Evolutionary conservation across 2,113 vertebrate species (phyloP).

Genomic region (Sebastes schlegelii): DNA sequence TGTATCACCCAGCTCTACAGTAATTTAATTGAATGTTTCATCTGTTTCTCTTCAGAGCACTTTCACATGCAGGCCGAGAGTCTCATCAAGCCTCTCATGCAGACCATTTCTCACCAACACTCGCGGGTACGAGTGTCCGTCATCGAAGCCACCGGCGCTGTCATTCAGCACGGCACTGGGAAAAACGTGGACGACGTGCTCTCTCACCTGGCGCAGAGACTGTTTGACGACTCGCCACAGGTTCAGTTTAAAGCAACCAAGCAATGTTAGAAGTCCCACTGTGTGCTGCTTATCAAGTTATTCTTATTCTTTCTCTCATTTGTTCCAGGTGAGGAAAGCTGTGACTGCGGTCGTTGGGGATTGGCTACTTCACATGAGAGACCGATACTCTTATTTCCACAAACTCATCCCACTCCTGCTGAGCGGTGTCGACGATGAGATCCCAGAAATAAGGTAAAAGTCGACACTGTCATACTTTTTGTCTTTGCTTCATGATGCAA

Average conservation of each 20-base stretch:
- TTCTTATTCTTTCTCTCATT: background rate
- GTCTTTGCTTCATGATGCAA: background rate
- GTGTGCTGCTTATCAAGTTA: background rate
- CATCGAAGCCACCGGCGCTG: slow-evolving; percentile 89
- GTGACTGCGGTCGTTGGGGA: slow-evolving; percentile 88
- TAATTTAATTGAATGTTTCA: background rate
- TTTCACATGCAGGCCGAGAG: slow-evolving; percentile 96
- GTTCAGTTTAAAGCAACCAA: slow-evolving; percentile 70
- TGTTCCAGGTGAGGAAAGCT: slow-evolving; percentile 88
- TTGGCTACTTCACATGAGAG: slow-evolving; percentile 91
- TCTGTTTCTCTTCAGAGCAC: slow-evolving; percentile 84
- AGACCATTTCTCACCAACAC: slow-evolving; percentile 93
- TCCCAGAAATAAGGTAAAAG: slow-evolving; percentile 88
- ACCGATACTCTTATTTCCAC: slow-evolving; percentile 95
- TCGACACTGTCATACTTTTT: background rate
- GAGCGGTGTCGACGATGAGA: slow-evolving; percentile 89
- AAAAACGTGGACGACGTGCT: slow-evolving; percentile 93
- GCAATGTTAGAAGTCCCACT: background rate
- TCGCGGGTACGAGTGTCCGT: slow-evolving; percentile 90
- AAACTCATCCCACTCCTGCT: slow-evolving; percentile 94
- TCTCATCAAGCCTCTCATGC: slow-evolving; percentile 92
- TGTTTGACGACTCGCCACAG: slow-evolving; percentile 95
- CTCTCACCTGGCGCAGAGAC: slow-evolving; percentile 93
- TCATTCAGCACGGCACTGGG: slow-evolving; percentile 89
- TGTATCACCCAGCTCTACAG: background rate